Base-by-base conservation (phyloP, 2,888 invertebrate genomes). In the Apodemia mormo region DNA sequence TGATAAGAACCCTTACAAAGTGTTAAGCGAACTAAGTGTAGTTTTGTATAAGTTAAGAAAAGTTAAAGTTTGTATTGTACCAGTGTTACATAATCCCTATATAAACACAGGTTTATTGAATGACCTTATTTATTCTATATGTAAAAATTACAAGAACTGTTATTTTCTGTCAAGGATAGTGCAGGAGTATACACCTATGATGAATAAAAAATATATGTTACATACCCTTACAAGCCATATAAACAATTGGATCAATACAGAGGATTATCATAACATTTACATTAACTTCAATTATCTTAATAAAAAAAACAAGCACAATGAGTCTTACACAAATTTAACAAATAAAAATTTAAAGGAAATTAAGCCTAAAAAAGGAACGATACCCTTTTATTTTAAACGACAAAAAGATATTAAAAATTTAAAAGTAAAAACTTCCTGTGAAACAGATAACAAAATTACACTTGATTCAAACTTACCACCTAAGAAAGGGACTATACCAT, bases 101-200 rank as follows among this genome's bases (percentile, higher is more conserved):
- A 52, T 52, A 14, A 52, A 52, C 12, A 52, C n/a, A n/a, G 14
- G 49, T 52, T 52, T 52, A 52, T 52, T 52, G 6, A 52, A 52
- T 52, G 49, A 52, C 7, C 49, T 52, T 52, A 52, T 52, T 52
- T 52, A 52, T 52, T 58, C 30, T 58, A 58, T 58, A 58, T 58
- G 29, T 58, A 58, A 58, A 10, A 58, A 58, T 58, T 58, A 58
- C 10, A 30, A 12, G 3, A 58, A 58, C 58, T 58, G 58, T 58
- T 7, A 58, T 5, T 58, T 58, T 30, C 30, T 30, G 58, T 29
- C 56, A 2, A 9, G 12, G 8, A 22, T 7, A 29, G 9, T n/a
- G 22, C 56, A 56, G 29, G 9, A 56, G 29, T 22, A 56, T 9
- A 56, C 2, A 9, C 5, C 7, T 6, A 3, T n/a, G 45, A 12